phyloP scores from a whole-genome alignment of 2,113 vertebrate species.

The Erinaceus europaeus region DNA sequence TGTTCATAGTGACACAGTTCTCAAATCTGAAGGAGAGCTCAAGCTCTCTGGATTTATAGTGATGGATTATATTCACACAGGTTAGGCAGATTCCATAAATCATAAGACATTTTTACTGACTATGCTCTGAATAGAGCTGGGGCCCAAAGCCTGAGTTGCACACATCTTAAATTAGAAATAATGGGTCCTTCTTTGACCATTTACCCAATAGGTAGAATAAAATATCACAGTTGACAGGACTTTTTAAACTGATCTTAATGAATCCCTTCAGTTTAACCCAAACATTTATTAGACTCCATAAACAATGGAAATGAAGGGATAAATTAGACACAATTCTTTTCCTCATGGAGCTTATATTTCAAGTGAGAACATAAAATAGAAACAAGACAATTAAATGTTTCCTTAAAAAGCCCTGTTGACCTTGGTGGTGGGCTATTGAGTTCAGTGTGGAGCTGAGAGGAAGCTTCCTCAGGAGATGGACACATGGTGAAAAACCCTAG shows the following conservation, averaged over 20 bases:
- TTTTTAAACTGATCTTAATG: conserved; percentile 26
- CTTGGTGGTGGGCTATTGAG: fast-evolving
- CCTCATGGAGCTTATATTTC: not conserved
- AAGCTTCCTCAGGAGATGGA: too few relatives aligned
- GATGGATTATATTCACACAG: not conserved
- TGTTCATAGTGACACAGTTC: not conserved
- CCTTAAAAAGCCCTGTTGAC: not conserved
- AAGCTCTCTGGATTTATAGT: too few relatives aligned
- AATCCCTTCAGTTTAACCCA: not conserved
- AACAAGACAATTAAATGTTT: not conserved
- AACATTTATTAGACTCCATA: not conserved
- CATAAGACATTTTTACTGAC: conserved; percentile 18
- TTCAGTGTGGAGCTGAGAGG: not conserved
- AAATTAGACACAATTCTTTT: not conserved
- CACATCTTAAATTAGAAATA: conserved; percentile 49
- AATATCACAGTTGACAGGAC: not conserved
- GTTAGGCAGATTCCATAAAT: conserved; percentile 22
- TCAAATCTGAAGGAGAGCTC: too few relatives aligned
- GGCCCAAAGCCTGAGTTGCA: not conserved
- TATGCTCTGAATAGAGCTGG: not conserved
- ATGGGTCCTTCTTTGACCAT: conserved; percentile 44
- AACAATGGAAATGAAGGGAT: not conserved
- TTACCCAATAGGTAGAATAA: conserved; percentile 25
- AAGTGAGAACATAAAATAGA: not conserved
- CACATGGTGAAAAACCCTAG: too few relatives aligned